Evolutionary conservation across 2,113 vertebrate species (phyloP).

Genomic region (Python bivittatus): DNA sequence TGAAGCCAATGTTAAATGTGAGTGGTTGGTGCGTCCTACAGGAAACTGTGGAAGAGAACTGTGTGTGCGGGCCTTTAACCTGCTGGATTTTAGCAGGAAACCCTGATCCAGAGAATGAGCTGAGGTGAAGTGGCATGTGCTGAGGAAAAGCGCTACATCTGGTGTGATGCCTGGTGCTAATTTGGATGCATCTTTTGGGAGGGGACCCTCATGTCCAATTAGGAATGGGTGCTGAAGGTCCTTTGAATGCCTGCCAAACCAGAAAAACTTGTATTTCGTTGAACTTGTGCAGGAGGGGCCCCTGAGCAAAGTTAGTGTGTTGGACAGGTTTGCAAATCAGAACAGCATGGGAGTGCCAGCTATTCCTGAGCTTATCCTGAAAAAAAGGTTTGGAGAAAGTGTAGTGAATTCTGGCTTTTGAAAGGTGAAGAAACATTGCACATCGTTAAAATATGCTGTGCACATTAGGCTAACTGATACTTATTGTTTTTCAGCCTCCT

Average conservation of each 20-base stretch:
- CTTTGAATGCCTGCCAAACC: neutral
- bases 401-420: neutral
- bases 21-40: neutral
- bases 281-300: neutral
- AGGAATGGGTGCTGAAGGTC: neutral
- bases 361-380: neutral
- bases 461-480: neutral
- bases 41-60: neutral
- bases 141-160: neutral
- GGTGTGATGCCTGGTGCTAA: neutral
- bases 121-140: neutral
- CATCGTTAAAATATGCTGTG: neutral
- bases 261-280: constrained; percentile 18
- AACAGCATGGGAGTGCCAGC: neutral
- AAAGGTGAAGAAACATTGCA: neutral
- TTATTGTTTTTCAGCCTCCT: neutral
- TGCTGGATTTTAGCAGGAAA: neutral
- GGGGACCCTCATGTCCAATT: neutral
- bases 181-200: neutral
- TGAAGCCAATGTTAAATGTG: neutral
- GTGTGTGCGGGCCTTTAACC: neutral
- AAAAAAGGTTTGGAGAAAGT: neutral
- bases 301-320: neutral
- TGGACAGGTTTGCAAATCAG: neutral
- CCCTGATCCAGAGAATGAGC: neutral